These are phyloP conservation scores for Cydia strobilella DNA, from an alignment of 1,140 invertebrate genomes.

Conservation along the genomic window DNA sequence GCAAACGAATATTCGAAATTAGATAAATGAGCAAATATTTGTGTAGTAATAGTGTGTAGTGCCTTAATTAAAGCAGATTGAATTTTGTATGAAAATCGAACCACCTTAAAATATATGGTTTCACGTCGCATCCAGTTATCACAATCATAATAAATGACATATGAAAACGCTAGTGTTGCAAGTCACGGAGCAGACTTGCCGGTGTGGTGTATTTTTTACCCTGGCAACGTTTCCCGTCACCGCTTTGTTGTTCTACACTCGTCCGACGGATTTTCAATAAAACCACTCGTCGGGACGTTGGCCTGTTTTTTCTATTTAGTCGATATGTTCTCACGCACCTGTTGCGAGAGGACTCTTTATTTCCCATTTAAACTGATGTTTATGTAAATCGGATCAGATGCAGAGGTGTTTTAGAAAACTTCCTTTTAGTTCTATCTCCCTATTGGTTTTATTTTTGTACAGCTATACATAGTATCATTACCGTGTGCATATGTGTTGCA, in stretches of 20 bases:
- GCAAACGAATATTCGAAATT: too few species aligned
- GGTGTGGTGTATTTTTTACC: conserved; percentile 62
- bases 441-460: not conserved
- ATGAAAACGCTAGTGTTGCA: conserved; percentile 77
- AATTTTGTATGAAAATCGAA: too few species aligned
- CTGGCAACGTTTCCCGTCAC: conserved; percentile 62
- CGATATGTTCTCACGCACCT: conserved; percentile 70
- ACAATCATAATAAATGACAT: conserved; percentile 81
- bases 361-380: conserved; percentile 44
- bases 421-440: conserved; percentile 4
- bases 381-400: conserved; percentile 44
- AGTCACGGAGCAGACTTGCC: conserved; percentile 64
- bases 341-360: conserved; percentile 44
- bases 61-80: too few species aligned
- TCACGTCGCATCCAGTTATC: conserved; percentile 74
- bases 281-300: conserved; percentile 63
- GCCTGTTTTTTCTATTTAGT: conserved; percentile 56
- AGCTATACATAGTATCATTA: not conserved
- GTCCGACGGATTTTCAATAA: conserved; percentile 68
- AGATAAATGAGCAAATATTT: too few species aligned
- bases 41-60: too few species aligned
- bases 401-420: conserved; percentile 18
- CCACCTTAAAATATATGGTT: conserved; percentile 76
- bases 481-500: too few species aligned
- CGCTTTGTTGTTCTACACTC: conserved; percentile 66